Evolutionary conservation across 2,888 invertebrate genomes (phyloP).

Genomic region (Ernsta delagoae): DNA sequence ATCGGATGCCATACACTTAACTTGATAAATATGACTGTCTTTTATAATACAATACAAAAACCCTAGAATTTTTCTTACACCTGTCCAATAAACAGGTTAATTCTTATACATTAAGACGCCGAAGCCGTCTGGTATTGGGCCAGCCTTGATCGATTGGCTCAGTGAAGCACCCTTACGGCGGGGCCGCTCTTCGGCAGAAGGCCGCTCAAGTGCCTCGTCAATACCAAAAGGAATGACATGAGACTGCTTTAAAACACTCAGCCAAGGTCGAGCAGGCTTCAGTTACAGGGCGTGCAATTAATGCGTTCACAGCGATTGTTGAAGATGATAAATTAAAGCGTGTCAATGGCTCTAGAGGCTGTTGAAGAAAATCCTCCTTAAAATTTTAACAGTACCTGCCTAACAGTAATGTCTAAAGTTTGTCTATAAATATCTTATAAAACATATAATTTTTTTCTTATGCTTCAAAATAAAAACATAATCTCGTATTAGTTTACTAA

Average conservation of each 20-base stretch:
- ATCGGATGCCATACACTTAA: too few relatives aligned
- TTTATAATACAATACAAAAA: not conserved
- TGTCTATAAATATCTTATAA: too few relatives aligned
- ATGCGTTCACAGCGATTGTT: constrained; percentile 17
- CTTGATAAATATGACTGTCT: too few relatives aligned
- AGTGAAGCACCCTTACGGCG: constrained; percentile 58
- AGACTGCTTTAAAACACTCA: constrained; percentile 54
- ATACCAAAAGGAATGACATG: constrained; percentile 57
- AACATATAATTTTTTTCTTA: too few relatives aligned
- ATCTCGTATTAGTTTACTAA: too few relatives aligned
- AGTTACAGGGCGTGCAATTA: constrained; percentile 35
- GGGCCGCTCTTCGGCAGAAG: constrained; percentile 59
- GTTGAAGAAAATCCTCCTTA: not conserved
- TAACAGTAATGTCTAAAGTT: too few relatives aligned
- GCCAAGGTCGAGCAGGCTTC: constrained; percentile 54
- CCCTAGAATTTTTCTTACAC: not conserved
- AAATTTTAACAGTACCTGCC: too few relatives aligned
- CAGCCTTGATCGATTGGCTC: constrained; percentile 61
- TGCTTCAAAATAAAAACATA: too few relatives aligned
- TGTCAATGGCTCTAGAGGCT: not conserved
- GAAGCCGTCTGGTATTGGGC: constrained; percentile 56
- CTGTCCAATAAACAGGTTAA: constrained; percentile 10
- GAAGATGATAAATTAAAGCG: not conserved
- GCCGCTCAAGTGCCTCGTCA: constrained; percentile 54
- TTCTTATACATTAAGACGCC: constrained; percentile 31